Conservation (phyloP, 2,888 invertebrate genomes). For the Sarcophaga carnaria region DNA sequence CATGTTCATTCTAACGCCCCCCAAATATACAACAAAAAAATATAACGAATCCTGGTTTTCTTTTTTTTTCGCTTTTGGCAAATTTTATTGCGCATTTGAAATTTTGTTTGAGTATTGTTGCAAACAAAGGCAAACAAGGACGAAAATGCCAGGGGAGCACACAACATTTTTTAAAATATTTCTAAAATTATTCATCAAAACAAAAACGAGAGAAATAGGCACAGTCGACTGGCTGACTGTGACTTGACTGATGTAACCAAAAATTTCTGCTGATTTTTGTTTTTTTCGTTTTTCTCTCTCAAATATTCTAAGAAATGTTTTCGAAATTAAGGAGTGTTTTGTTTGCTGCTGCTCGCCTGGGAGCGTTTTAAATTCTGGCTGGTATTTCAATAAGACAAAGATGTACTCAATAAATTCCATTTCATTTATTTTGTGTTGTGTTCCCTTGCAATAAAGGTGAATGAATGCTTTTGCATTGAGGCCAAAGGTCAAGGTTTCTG, state of each 20-base stretch:
- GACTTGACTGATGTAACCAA: background rate
- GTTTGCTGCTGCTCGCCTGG: background rate
- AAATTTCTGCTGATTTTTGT: slow-evolving; percentile 7
- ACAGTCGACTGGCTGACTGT: background rate
- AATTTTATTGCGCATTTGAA: slow-evolving; percentile 41
- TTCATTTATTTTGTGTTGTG: background rate
- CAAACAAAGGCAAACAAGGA: slow-evolving; percentile 51
- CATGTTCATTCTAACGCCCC: slow-evolving; percentile 32
- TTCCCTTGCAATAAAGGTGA: background rate
- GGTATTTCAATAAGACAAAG: no score
- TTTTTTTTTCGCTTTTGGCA: slow-evolving; percentile 6
- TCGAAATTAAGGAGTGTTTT: background rate
- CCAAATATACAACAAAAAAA: slow-evolving; percentile 22
- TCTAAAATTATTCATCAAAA: background rate
- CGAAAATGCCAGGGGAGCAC: background rate
- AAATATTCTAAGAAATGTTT: background rate
- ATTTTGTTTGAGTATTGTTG: slow-evolving; percentile 31
- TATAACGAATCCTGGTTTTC: background rate
- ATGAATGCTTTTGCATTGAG: background rate
- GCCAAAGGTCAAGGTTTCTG: background rate
- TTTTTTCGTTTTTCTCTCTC: background rate
- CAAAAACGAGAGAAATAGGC: background rate
- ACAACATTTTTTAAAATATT: slow-evolving; percentile 21
- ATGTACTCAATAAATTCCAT: background rate
- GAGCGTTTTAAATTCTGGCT: background rate